Evolutionary conservation across 1,140 invertebrate species (phyloP), one percentile per base, ranked within the genome.

Genomic region (Antheraea mylitta): DNA sequence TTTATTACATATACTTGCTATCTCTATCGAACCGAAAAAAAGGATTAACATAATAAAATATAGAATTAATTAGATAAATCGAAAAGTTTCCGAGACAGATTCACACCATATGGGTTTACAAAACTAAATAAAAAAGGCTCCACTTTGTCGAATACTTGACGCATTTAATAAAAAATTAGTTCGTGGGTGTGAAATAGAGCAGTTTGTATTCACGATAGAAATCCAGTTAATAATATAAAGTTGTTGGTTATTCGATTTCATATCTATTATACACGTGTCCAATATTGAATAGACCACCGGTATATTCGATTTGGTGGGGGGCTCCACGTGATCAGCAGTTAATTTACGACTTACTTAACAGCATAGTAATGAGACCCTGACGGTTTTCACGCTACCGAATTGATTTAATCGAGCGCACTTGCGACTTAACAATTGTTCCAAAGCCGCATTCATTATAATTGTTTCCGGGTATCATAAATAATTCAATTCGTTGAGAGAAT

Each of bases 321-420:
- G 60, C 59, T 70, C 72, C 74, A 70, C 75, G 75, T 76, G 79
- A 83, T 77, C 73, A 71, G 37, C 70, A 71, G 73, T 81, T 81
- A 83, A 85, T 53, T 85, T 84, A 84, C 72, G 75, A 74, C 72
- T 70, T 69, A 73, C 79, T 72, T 53, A 13, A 53, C 45, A 53
- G 45, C 79, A 85, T 86, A 83, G 66, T 73, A 85, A 87, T 85
- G 77, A 85, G 77, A 38, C 61, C 66, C 36, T 48, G 70, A 67
- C 59, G 69, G 42, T 64, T 77, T 68, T 69, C 69, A 72, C 70
- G 71, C 73, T 73, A 77, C 76, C 71, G 75, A 77, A 80, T 78
- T 75, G 79, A 83, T 80, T 71, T 75, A 79, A 80, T 78, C 76
- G 73, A 77, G 74, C 22, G 22, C 70, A 74, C 70, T 45, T 18